Percentiles rank a stretch among this genome's conserved stretches.
phyloP scores from a whole-genome alignment of 2,113 vertebrate genomes.

The Leptosomus discolor region DNA sequence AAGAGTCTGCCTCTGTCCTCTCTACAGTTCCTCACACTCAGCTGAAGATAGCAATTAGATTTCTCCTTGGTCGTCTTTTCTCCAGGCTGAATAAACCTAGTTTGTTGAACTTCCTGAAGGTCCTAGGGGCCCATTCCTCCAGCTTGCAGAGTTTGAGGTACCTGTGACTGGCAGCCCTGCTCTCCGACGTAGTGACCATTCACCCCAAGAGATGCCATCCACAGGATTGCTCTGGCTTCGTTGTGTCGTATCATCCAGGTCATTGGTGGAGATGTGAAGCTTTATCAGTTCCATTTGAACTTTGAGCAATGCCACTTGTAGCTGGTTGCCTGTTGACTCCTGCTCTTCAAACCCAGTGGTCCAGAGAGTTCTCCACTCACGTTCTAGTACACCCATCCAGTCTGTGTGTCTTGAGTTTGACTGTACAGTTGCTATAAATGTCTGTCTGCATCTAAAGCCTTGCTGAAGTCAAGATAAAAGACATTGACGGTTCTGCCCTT shows the following conservation, averaged over 20 bases:
- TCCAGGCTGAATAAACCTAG: not conserved
- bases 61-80: not conserved
- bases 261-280: not conserved
- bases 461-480: not conserved
- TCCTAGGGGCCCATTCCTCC: not conserved
- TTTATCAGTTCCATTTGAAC: not conserved
- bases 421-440: not conserved
- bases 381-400: not conserved
- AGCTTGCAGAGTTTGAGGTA: not conserved
- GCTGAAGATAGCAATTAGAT: not conserved
- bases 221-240: rapidly evolving
- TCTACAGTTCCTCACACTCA: not conserved
- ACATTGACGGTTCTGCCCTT: not conserved
- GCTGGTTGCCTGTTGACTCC: not conserved
- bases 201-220: too few species aligned
- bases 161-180: not conserved
- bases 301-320: not conserved
- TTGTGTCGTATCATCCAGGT: not conserved
- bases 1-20: not conserved
- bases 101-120: not conserved
- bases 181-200: not conserved
- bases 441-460: not conserved
- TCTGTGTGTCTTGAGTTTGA: not conserved
- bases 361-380: not conserved
- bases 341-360: not conserved